Percentiles rank a stretch among this genome's conserved stretches.
Conservation (phyloP, 2,113 vertebrate species). For the Nothobranchius kuhntae region DNA sequence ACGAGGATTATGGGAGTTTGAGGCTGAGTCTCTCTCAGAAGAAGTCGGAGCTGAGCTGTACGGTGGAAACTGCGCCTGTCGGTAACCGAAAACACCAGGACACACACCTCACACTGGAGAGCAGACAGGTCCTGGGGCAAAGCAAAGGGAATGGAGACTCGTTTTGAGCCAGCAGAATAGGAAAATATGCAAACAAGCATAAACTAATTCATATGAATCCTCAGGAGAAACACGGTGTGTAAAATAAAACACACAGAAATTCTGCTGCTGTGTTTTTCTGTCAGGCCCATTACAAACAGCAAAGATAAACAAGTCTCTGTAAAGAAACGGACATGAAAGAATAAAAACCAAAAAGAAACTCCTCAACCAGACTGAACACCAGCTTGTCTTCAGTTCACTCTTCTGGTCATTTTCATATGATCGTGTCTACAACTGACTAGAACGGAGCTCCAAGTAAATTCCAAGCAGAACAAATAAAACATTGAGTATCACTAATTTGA, state of each 20-base stretch:
- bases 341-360: neutral
- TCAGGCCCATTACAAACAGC: neutral
- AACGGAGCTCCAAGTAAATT: neutral
- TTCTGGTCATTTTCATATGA: constrained; percentile 31
- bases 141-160: neutral
- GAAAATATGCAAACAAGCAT: too few species aligned
- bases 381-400: constrained; percentile 11
- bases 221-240: too few species aligned
- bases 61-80: constrained; percentile 87
- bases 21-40: constrained; percentile 84
- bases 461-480: too few species aligned
- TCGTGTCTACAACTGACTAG: constrained; percentile 5
- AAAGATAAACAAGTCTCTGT: constrained; percentile 11
- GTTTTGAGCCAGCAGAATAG: too few species aligned
- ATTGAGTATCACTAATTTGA: neutral
- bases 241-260: too few species aligned
- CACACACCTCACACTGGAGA: constrained; percentile 85
- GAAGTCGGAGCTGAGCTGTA: constrained; percentile 84
- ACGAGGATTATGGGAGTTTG: constrained; percentile 90
- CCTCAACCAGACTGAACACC: neutral
- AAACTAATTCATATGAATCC: too few species aligned
- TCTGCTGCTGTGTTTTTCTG: neutral
- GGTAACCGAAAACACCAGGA: constrained; percentile 89
- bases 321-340: constrained; percentile 14
- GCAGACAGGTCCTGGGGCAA: constrained; percentile 81